Conservation (phyloP, 1,140 invertebrate genomes). For the Leptoteleia sp. region DNA sequence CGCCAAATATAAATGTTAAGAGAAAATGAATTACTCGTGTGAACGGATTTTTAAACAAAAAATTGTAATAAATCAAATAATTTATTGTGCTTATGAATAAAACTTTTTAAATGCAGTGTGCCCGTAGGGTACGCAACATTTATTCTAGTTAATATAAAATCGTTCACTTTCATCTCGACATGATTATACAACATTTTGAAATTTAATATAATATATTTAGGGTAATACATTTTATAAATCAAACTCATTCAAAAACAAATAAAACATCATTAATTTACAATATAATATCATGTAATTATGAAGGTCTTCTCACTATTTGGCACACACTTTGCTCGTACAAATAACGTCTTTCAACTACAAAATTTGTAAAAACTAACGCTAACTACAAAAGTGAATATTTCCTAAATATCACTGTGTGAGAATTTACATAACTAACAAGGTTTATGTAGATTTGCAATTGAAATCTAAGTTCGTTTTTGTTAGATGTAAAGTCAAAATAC, state of each 20-base stretch:
- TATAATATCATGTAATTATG: neutral
- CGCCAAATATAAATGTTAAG: too few relatives aligned
- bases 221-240: neutral
- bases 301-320: constrained; percentile 7
- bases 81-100: too few relatives aligned
- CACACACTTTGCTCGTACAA: constrained; percentile 18
- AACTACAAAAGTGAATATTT: constrained; percentile 14
- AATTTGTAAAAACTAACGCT: constrained; percentile 6
- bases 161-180: neutral
- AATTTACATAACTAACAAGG: constrained; percentile 3
- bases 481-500: constrained; percentile 10
- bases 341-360: constrained; percentile 8
- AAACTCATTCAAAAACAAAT: neutral
- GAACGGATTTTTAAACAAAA: too few relatives aligned
- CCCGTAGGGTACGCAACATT: too few relatives aligned
- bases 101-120: too few relatives aligned
- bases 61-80: too few relatives aligned
- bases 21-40: too few relatives aligned
- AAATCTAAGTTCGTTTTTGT: constrained; percentile 14
- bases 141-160: neutral
- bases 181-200: neutral
- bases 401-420: neutral
- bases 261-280: neutral
- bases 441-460: constrained; percentile 3
- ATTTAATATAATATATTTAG: too few relatives aligned